Evolutionary conservation across 2,888 invertebrate genomes (phyloP).

Genomic region (Phanerotoma sp.): DNA sequence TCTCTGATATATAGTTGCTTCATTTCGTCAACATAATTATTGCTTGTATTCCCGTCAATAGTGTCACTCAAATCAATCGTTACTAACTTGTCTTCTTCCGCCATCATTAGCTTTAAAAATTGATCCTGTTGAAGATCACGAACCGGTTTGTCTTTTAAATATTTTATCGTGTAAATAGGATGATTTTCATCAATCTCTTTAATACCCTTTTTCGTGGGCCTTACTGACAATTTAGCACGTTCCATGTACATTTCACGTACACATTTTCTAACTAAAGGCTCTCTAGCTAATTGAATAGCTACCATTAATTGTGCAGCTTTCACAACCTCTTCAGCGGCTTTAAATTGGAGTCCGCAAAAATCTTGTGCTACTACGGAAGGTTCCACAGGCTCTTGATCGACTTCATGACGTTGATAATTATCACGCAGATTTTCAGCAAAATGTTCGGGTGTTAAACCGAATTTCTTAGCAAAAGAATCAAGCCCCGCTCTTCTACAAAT

Average conservation of each 20-base stretch:
- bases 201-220: conserved; percentile 86
- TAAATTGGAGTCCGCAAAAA: conserved; percentile 55
- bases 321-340: conserved; percentile 76
- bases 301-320: conserved; percentile 93
- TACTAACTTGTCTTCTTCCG: conserved; percentile 79
- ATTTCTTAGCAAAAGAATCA: conserved; percentile 82
- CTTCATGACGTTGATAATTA: conserved; percentile 93
- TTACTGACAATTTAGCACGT: conserved; percentile 77
- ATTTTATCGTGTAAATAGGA: conserved; percentile 83
- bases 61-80: conserved; percentile 73
- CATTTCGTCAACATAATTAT: conserved; percentile 84
- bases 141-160: conserved; percentile 90
- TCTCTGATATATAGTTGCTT: conserved; percentile 86
- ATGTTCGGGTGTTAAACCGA: conserved; percentile 91
- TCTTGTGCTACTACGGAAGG: conserved; percentile 82
- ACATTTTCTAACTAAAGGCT: conserved; percentile 84
- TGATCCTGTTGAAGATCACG: conserved; percentile 86
- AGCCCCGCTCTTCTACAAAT: conserved; percentile 85
- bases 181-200: conserved; percentile 97
- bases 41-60: conserved; percentile 76
- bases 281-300: conserved; percentile 88
- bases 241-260: conserved; percentile 87
- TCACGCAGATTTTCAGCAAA: conserved; percentile 96
- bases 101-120: conserved; percentile 79
- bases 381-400: conserved; percentile 87